Conservation (phyloP, 2,113 vertebrate species). For the Acrocephalus kingi region DNA sequence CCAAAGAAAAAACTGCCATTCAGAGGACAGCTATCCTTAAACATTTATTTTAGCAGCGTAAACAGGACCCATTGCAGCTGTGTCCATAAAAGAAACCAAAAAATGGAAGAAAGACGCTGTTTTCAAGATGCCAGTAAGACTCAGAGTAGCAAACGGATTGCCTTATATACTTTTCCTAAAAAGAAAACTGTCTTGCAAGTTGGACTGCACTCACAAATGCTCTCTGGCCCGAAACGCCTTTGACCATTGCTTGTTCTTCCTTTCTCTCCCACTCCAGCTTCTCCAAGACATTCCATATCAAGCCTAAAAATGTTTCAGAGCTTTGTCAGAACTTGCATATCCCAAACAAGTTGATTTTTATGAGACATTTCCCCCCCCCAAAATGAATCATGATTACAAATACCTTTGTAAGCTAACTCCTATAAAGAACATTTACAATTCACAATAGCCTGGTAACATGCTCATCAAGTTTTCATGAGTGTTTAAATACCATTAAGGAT, state of each 20-base stretch:
- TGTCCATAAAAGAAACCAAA: background rate
- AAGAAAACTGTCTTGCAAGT: background rate
- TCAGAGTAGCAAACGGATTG: background rate
- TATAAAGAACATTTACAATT: slow-evolving; percentile 8
- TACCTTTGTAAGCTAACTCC: background rate
- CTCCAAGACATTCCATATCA: background rate
- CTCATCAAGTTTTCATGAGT: slow-evolving; percentile 4
- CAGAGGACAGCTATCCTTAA: slow-evolving; percentile 13
- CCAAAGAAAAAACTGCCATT: background rate
- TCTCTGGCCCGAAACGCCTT: background rate
- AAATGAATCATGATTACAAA: slow-evolving; percentile 34
- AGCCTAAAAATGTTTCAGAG: background rate
- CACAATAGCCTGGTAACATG: background rate
- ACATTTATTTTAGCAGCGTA: slow-evolving; percentile 59
- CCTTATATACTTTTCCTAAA: background rate
- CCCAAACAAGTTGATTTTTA: slow-evolving; percentile 21
- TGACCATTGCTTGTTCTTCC: background rate
- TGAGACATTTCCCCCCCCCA: background rate
- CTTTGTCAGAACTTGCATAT: slow-evolving; percentile 28
- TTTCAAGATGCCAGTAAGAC: background rate
- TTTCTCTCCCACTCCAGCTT: background rate
- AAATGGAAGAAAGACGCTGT: background rate
- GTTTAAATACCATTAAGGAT: slow-evolving; percentile 19
- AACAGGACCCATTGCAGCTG: slow-evolving; percentile 41
- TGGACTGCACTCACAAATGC: background rate